Base-by-base conservation (phyloP, 2,888 invertebrate species). In the Cataglyphis altisquamis region DNA sequence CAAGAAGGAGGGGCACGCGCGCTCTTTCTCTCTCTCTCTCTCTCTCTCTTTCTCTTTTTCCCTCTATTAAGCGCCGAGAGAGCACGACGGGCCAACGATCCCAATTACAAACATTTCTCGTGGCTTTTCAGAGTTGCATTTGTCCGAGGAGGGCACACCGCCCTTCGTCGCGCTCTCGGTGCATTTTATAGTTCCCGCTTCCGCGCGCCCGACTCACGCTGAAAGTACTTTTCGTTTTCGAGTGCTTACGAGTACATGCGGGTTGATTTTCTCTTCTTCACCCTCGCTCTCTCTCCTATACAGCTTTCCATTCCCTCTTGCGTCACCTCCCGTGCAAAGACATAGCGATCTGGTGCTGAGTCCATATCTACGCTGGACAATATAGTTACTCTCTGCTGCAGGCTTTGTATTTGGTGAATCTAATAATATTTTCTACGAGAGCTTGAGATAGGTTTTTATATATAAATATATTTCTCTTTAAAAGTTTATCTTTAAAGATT, bases 101-200 rank as follows among this genome's bases (percentile, higher is more conserved):
- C 92, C 93, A 94, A 94, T 94, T 94, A 94, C 92, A 94, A 94
- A 94, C 93, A 94, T 93, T 93, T 92, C 93, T 92, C 91, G 91
- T 93, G 89, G 91, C 92, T 92, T 93, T 93, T 92, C 88, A 88
- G 91, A 91, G 92, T 91, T 91, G 90, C 92, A 93, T 92, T 92
- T 91, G 87, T 86, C 86, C 86, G 84, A 86, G 86, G 83, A 86
- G 86, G 90, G 88, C 83, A 67, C 87, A 86, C 90, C 90, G 86
- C 90, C 90, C 78, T 89, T 88, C 91, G 91, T 32, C 15, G 67
- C 52, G 67, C 25, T 36, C 39, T 92, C 89, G 87, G 90, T 91
- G 91, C 92, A 93, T 93, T 93, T 93, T 88, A 87, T 90, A 91
- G 91, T 90, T 89, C 89, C 87, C 88, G 86, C 85, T 88, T 89